Conservation (phyloP, 2,888 invertebrate species). For the Drosophila histrio region DNA sequence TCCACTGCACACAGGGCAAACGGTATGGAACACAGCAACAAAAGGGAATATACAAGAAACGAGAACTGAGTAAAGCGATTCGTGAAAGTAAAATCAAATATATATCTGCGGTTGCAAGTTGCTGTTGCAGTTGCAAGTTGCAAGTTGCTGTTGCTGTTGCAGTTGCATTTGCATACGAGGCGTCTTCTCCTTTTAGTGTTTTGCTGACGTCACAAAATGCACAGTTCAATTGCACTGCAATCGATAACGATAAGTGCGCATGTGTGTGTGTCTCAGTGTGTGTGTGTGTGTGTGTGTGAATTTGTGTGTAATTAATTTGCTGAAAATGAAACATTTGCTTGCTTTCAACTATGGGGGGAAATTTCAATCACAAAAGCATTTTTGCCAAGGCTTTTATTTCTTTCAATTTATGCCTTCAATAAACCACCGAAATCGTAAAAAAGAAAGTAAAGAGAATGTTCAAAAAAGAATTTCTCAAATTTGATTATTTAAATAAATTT, state of each 20-base stretch:
- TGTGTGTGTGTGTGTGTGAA: neutral
- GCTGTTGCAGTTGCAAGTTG: neutral
- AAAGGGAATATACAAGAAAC: constrained; percentile 55
- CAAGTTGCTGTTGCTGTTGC: constrained; percentile 11
- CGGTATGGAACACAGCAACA: constrained; percentile 65
- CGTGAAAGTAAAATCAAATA: constrained; percentile 51
- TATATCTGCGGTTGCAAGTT: constrained; percentile 1
- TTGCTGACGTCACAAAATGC: constrained; percentile 47
- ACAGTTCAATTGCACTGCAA: constrained; percentile 49
- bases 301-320: constrained; percentile 27
- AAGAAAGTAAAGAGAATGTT: neutral
- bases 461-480: constrained; percentile 18
- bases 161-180: constrained; percentile 30
- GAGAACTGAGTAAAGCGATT: constrained; percentile 62
- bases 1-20: constrained; percentile 18
- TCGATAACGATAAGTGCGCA: constrained; percentile 36
- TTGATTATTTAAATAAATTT: constrained; percentile 22
- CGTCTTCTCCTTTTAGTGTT: neutral
- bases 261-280: constrained; percentile 13
- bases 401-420: constrained; percentile 17
- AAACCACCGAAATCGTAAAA: constrained; percentile 20
- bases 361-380: constrained; percentile 71
- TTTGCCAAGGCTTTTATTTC: constrained; percentile 48
- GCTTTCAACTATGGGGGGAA: constrained; percentile 35
- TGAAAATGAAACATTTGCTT: constrained; percentile 52